phyloP scores from a whole-genome alignment of 92 coral and sea anemone genomes.

The Zoanthus sansibaricus region DNA sequence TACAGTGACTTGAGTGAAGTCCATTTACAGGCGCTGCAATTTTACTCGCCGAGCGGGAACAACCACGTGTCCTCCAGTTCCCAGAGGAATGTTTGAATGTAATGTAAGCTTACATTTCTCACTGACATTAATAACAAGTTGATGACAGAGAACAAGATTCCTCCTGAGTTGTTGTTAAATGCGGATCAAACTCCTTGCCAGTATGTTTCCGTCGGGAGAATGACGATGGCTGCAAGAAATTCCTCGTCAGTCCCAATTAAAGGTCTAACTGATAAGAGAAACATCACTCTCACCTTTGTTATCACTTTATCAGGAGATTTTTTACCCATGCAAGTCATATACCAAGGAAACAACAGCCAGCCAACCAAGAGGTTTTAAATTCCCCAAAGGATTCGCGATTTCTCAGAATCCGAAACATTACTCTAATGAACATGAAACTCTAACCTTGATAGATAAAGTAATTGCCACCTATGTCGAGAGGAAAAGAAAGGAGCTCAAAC shows the following conservation, averaged over 20 bases:
- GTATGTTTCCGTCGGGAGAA: constrained; percentile 13
- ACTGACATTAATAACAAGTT: constrained; percentile 54
- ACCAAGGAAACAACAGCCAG: constrained; percentile 60
- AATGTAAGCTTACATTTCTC: constrained; percentile 62
- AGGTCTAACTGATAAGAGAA: constrained; percentile 26
- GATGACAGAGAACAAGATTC: constrained; percentile 55
- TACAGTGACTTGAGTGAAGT: constrained; percentile 60
- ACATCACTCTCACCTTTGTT: constrained; percentile 48
- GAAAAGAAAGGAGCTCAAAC: constrained; percentile 3
- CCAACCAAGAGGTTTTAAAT: constrained; percentile 60
- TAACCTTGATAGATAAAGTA: not conserved
- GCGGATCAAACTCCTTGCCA: constrained; percentile 71
- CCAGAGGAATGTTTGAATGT: constrained; percentile 65
- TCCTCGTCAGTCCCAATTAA: constrained; percentile 34
- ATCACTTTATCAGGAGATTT: constrained; percentile 49
- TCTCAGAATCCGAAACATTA: constrained; percentile 64
- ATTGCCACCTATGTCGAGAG: not conserved
- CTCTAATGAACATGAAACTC: not conserved
- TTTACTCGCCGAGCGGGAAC: constrained; percentile 68
- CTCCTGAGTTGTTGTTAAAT: constrained; percentile 61
- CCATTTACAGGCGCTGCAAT: constrained; percentile 67
- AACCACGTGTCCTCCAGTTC: constrained; percentile 68
- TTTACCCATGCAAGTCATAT: constrained; percentile 60
- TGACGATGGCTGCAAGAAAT: constrained; percentile 1
- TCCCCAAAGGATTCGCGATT: constrained; percentile 40